These are phyloP conservation scores for Agapetus fuscipes DNA, from an alignment of 2,888 invertebrate genomes.

Conservation along the genomic window DNA sequence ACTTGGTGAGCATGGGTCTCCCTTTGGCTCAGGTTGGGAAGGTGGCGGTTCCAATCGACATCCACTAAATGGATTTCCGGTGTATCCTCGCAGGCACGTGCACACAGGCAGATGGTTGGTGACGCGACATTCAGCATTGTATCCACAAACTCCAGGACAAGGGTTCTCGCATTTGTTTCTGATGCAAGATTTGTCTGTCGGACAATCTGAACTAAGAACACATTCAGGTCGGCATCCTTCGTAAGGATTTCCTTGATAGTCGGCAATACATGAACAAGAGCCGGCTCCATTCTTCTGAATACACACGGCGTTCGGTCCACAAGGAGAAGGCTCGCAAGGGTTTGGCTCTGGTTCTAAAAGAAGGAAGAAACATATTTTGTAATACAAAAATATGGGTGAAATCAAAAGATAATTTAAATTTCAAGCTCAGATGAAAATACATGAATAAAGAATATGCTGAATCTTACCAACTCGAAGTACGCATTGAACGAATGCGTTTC, in stretches of 20 bases:
- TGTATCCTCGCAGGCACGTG: conserved; percentile 60
- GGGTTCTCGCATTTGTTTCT: conserved; percentile 79
- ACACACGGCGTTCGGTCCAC: conserved; percentile 76
- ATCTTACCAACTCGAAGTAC: conserved; percentile 43
- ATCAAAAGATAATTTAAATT: too few relatives aligned
- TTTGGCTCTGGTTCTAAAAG: conserved; percentile 52
- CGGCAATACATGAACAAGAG: conserved; percentile 69
- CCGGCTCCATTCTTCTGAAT: conserved; percentile 68
- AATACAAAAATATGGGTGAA: not conserved
- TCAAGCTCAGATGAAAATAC: too few relatives aligned
- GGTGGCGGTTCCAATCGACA: conserved; percentile 28
- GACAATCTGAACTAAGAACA: conserved; percentile 76
- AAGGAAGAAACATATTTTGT: too few relatives aligned
- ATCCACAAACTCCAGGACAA: conserved; percentile 77
- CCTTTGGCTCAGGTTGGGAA: conserved; percentile 25
- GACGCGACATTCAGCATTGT: conserved; percentile 72
- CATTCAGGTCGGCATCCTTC: conserved; percentile 83
- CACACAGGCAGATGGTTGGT: conserved; percentile 82
- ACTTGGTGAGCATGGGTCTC: conserved; percentile 62
- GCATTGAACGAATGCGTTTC: conserved; percentile 77
- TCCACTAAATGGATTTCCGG: conserved; percentile 59
- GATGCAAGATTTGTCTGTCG: conserved; percentile 71
- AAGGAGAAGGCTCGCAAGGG: conserved; percentile 80
- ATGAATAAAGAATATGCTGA: not conserved
- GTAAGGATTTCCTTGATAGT: conserved; percentile 78